Evolutionary conservation across 2,888 invertebrate genomes (phyloP), one percentile per base, ranked within the genome.

Genomic region (Psylliodes chrysocephalus): DNA sequence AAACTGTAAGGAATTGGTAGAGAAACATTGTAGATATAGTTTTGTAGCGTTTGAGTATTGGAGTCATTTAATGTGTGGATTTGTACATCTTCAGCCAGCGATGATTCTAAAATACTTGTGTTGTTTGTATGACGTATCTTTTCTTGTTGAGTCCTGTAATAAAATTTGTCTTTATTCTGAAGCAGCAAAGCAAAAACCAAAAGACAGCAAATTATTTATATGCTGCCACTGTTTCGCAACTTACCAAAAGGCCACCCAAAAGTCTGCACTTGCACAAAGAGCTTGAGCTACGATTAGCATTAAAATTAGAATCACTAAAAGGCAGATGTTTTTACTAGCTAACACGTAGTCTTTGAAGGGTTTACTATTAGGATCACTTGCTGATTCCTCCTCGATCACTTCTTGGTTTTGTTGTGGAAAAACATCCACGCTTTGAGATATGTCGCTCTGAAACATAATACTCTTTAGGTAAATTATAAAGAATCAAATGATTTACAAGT

Each of bases 191-290:
- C n/a, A n/a, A n/a, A n/a, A n/a, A n/a, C n/a, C n/a, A n/a, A n/a
- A n/a, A n/a, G n/a, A n/a, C n/a, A n/a, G n/a, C n/a, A n/a, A n/a
- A n/a, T n/a, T n/a, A n/a, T n/a, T n/a, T n/a, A n/a, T n/a, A n/a
- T n/a, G 22, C 6, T 22, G 22, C 6, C 2, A 17, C 8, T 28
- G 5, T 47, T 12, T 35, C n/a, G 2, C 8, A 25, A 69, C 69
- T 71, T 71, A 80, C 81, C 81, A 81, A 28, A 72, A 76, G 19
- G 78, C 76, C 19, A 78, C 70, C 78, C 78, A 81, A 30, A 73
- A 77, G 70, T 81, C 81, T 18, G 77, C 74, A 33, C 71, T 71
- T 66, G 77, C 77, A 25, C 76, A 75, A 2, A 68, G 64, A 0
- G 68, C 69, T 72, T 81, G 80, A 1, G 74, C 72, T 14, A 79